Conservation (phyloP, 2,113 vertebrate genomes). For the Megaleporinus macrocephalus region DNA sequence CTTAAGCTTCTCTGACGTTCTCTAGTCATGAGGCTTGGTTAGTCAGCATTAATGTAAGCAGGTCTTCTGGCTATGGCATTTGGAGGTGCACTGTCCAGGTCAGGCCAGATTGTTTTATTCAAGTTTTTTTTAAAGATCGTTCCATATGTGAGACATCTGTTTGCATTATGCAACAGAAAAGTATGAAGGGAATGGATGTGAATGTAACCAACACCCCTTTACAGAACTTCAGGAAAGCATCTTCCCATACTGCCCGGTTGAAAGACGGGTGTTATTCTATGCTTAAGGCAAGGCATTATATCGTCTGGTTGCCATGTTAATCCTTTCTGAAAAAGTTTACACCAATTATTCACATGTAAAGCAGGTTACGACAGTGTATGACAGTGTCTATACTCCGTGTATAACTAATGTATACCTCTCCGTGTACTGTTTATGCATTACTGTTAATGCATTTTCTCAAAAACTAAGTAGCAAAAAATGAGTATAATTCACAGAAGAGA, state of each 20-base stretch:
- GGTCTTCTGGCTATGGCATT: not conserved
- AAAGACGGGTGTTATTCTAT: slow-evolving; percentile 25
- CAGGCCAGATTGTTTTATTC: not conserved
- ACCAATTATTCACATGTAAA: not conserved
- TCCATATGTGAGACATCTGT: not conserved
- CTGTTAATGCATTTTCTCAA: too few species aligned
- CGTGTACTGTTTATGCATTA: too few species aligned
- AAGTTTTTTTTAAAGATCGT: not conserved
- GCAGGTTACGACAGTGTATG: too few species aligned
- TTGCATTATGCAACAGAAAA: not conserved
- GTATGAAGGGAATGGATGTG: not conserved
- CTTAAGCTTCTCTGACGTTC: not conserved
- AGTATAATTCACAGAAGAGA: too few species aligned
- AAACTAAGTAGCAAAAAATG: too few species aligned
- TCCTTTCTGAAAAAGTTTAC: not conserved
- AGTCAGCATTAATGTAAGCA: not conserved
- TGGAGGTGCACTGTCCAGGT: not conserved
- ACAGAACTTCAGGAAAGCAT: not conserved
- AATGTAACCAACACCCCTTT: not conserved
- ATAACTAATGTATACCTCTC: too few species aligned
- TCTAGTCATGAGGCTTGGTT: not conserved
- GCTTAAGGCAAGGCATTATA: not conserved
- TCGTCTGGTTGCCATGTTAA: slow-evolving; percentile 13
- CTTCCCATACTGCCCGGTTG: not conserved
- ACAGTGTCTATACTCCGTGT: too few species aligned